Evolutionary conservation across 2,888 invertebrate species (phyloP).

Genomic region (Mimumesa dahlbomi): DNA sequence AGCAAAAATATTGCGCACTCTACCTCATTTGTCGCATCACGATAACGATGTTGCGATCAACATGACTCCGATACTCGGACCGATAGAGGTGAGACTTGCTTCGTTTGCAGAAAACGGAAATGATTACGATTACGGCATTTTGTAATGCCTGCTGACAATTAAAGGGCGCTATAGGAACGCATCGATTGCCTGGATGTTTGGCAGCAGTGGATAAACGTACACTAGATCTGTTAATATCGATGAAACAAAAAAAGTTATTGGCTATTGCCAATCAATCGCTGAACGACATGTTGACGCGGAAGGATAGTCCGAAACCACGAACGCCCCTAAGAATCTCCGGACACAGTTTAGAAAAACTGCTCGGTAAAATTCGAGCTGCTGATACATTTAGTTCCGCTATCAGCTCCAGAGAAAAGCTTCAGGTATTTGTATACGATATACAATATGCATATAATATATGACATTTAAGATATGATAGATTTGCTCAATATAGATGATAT

Average conservation of each 20-base stretch:
- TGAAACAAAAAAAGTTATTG: conserved; percentile 75
- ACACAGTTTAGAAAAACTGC: conserved; percentile 76
- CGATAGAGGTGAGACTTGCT: conserved; percentile 15
- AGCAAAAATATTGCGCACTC: conserved; percentile 83
- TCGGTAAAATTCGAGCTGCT: conserved; percentile 71
- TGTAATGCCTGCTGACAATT: no score
- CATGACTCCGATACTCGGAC: conserved; percentile 83
- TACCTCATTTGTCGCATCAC: conserved; percentile 85
- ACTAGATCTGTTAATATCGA: conserved; percentile 71
- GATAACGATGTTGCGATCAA: conserved; percentile 85
- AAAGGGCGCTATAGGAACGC: conserved; percentile 67
- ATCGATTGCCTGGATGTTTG: conserved; percentile 75
- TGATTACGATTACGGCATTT: no score
- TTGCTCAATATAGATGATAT: conserved; percentile 74
- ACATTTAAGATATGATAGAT: conserved; percentile 1
- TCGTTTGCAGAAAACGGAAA: no score
- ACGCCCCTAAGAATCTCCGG: conserved; percentile 75
- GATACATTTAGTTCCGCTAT: conserved; percentile 64
- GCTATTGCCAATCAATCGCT: conserved; percentile 71
- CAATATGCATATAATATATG: conserved; percentile 1
- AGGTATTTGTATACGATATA: conserved; percentile 69
- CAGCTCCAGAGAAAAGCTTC: no score
- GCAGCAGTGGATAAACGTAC: conserved; percentile 70
- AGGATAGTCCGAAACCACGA: conserved; percentile 71
- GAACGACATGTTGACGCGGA: conserved; percentile 66